Base-by-base conservation (phyloP, 2,113 vertebrate genomes). In the Tetrao urogallus region DNA sequence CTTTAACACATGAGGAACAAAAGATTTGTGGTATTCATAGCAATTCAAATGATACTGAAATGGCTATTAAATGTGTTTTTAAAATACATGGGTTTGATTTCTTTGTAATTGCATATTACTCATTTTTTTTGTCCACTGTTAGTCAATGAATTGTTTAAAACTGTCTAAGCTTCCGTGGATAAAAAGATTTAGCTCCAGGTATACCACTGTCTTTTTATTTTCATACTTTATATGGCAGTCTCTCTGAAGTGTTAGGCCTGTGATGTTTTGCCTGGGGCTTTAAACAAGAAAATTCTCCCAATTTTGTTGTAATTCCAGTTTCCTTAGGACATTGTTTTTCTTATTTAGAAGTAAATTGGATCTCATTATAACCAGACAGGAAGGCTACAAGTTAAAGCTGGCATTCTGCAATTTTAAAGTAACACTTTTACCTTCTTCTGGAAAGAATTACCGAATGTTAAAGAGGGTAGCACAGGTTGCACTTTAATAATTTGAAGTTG, bases 351-450 rank as follows among this genome's bases (percentile, higher is more conserved):
- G 58, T 69, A 74, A 91, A 91, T 40, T 65, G 20, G 58, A 73
- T 75, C 36, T 56, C 27, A 47, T 79, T 70, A 76, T 61, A 92
- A 63, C 3, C 17, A 77, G 47, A 38, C 34, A 81, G 57, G 65
- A 85, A 91, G 74, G n/a, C 38, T 82, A 34, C 67, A 84, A 82
- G n/a, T 87, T 82, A 74, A 91, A 92, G 89, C 7, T 80, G 65
- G 11, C 45, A 82, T 57, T 95, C 86, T 27, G 24, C 64, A 72
- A 34, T 86, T 91, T 80, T 77, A 11, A 89, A 85, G 17, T 82
- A 42, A 54, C 56, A 50, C 21, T 87, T 93, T 45, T 73, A 42
- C 40, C 66, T 76, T 66, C 36, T 89, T 90, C 58, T 77, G 6
- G 1, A 86, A 91, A 72, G 13, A 18, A n/a, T 80, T 86, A 60